These are phyloP conservation scores for Hassar affinis DNA, from an alignment of 2,113 vertebrate genomes.

Conservation along the genomic window DNA sequence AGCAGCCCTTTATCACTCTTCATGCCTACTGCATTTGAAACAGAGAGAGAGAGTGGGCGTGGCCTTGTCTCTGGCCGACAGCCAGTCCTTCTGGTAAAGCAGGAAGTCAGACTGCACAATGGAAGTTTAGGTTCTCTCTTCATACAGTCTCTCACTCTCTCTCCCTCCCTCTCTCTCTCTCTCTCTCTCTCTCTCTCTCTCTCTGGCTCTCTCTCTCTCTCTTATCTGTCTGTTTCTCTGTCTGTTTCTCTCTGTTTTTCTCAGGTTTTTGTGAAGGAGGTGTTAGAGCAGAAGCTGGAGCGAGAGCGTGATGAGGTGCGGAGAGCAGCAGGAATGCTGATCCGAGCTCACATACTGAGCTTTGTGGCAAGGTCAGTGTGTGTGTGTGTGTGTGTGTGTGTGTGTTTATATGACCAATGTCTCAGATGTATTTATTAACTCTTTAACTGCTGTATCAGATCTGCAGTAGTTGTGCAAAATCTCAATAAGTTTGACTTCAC, in stretches of 20 bases:
- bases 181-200: neutral
- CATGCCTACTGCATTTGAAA: slow-evolving; percentile 36
- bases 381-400: slow-evolving; percentile 22
- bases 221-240: neutral
- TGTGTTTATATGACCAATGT: neutral
- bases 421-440: neutral
- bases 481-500: neutral
- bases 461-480: neutral
- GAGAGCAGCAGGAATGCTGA: slow-evolving; percentile 84
- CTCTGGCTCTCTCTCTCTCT: neutral
- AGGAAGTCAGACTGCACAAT: slow-evolving; percentile 25
- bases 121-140: neutral
- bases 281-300: slow-evolving; percentile 92
- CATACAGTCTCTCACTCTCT: neutral
- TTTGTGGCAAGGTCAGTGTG: slow-evolving; percentile 88
- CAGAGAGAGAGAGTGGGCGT: slow-evolving; percentile 65
- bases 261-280: slow-evolving; percentile 93
- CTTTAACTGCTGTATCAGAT: neutral
- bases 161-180: neutral
- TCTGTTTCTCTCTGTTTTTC: slow-evolving; percentile 21
- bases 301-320: slow-evolving; percentile 85
- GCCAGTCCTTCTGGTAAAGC: slow-evolving; percentile 49
- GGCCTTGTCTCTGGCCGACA: slow-evolving; percentile 67
- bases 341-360: slow-evolving; percentile 89
- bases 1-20: neutral